Base-by-base conservation (phyloP, 2,888 invertebrate genomes). In the Diadegma fenestrale region DNA sequence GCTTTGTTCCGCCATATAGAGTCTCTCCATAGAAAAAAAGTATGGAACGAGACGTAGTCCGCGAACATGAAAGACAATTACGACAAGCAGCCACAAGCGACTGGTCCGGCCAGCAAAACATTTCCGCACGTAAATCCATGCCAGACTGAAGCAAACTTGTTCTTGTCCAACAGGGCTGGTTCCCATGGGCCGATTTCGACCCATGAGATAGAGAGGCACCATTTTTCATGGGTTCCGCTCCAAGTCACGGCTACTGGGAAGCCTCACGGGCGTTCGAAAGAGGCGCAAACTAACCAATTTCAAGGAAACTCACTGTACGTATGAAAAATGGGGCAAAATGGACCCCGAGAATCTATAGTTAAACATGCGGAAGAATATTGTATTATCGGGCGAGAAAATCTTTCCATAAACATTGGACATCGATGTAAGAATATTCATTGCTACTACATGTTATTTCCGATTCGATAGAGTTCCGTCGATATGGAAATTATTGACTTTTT, bases 11-110 rank as follows among this genome's bases (percentile, higher is more conserved):
- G 63, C 30, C 30, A 54, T 37, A 17, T 17, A 45, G 22, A n/a
- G n/a, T n/a, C n/a, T n/a, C n/a, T n/a, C n/a, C n/a, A n/a, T 19
- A 51, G 6, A 72, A 68, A 73, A 58, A 58, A 37, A 4, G 75
- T 22, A 58, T 45, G 48, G 41, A 68, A 54, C 26, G 58, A 43
- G 69, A 3, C 63, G n/a, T n/a, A 77, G 76, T 64, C 63, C 64
- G 22, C 61, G 71, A 48, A 79, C 69, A 41, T 51, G 48, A 17
- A 51, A 17, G 73, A 64, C 63, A 37, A 33, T 30, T 22, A 75
- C 48, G 71, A 58, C 63, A 71, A 76, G 58, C 79, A 73, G 79
- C 79, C 75, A 83, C 79, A 79, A 69, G 79, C 73, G 68, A 75
- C 68, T 69, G 43, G 69, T 75, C 78, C 61, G 51, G 51, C 33